A percentile compares a stretch with the other conserved stretches of the same genome.
Evolutionary conservation across 2,888 invertebrate species (phyloP).

Genomic region (Brenthis daphne): DNA sequence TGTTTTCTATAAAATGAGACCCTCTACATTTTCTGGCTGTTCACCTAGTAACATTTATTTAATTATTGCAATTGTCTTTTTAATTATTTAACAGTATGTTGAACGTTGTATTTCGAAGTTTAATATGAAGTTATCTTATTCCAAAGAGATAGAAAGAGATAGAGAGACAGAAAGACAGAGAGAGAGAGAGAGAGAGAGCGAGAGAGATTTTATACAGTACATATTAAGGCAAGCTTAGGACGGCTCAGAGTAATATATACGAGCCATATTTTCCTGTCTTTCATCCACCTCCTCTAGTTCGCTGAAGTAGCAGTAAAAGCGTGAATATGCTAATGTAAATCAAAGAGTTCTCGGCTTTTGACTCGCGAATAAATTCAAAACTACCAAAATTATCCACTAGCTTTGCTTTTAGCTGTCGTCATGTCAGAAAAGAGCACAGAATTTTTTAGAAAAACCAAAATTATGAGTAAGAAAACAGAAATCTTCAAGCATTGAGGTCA

Average conservation of each 20-base stretch:
- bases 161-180: no score
- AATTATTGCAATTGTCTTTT: no score
- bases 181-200: no score
- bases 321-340: not conserved
- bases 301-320: not conserved
- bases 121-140: no score
- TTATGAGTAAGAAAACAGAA: slow-evolving; percentile 27
- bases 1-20: slow-evolving; percentile 2
- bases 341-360: not conserved
- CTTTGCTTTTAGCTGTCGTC: not conserved
- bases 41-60: no score
- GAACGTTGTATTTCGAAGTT: no score
- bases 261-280: not conserved
- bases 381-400: slow-evolving; percentile 4
- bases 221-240: no score
- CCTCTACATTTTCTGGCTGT: no score
- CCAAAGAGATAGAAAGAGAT: no score
- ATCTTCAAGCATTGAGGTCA: slow-evolving; percentile 43
- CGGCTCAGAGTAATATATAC: not conserved
- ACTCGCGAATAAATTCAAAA: not conserved
- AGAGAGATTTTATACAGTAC: no score
- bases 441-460: slow-evolving; percentile 22
- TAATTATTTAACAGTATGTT: no score
- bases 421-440: slow-evolving; percentile 1
- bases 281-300: not conserved